Evolutionary conservation across 2,888 invertebrate genomes (phyloP).

Genomic region (Scrobipalpa costella): DNA sequence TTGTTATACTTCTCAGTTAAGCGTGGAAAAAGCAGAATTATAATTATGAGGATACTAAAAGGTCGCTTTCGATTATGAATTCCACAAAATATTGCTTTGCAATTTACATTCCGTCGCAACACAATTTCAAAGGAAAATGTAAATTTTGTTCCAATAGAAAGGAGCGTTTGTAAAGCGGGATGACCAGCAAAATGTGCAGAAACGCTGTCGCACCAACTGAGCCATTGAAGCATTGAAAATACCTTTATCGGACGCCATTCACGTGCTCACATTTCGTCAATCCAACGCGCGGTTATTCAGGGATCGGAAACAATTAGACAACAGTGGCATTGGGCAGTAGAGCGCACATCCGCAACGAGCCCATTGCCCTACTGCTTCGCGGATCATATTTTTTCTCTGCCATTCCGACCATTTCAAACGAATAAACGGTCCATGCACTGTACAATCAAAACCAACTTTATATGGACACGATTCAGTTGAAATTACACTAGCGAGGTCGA

Average conservation of each 20-base stretch:
- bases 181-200: constrained; percentile 28
- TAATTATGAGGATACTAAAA: neutral
- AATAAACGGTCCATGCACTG: neutral
- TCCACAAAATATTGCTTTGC: constrained; percentile 1
- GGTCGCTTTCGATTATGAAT: neutral
- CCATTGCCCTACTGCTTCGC: constrained; percentile 65
- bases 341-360: constrained; percentile 72
- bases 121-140: constrained; percentile 11
- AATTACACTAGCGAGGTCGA: neutral
- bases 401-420: constrained; percentile 21
- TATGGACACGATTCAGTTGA: neutral
- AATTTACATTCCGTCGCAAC: neutral
- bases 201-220: constrained; percentile 38
- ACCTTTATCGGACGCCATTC: constrained; percentile 60
- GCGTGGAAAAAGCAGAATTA: too few species aligned
- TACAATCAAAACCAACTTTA: constrained; percentile 12
- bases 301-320: constrained; percentile 80
- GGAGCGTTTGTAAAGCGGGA: constrained; percentile 24
- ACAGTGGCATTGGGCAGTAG: constrained; percentile 75
- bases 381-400: constrained; percentile 51
- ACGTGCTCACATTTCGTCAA: constrained; percentile 73
- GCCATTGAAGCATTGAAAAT: constrained; percentile 51
- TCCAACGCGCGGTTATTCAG: constrained; percentile 70
- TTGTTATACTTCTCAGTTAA: too few species aligned
- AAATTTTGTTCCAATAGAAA: neutral